These are phyloP conservation scores for Zaprionus bogoriensis DNA, from an alignment of 2,888 invertebrate species.

Conservation along the genomic window DNA sequence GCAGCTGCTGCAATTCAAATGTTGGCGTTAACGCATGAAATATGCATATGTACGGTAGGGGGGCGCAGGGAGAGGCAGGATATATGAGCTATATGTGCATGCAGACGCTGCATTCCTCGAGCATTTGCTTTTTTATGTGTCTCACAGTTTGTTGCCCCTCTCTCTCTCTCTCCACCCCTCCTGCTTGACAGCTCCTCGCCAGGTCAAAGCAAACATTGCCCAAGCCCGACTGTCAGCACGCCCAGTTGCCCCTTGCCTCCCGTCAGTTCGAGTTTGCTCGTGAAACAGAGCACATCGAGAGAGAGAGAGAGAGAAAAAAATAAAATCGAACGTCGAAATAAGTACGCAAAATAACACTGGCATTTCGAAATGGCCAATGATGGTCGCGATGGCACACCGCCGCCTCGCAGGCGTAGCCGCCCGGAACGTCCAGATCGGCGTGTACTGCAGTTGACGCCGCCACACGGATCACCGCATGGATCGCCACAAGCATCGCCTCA, in stretches of 20 bases:
- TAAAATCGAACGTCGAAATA: background rate
- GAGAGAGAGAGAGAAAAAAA: background rate
- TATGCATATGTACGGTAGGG: constrained; percentile 62
- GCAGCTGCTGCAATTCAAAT: constrained; percentile 67
- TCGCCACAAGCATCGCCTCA: no score
- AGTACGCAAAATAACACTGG: background rate
- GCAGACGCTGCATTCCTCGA: constrained; percentile 21
- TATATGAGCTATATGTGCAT: constrained; percentile 18
- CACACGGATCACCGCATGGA: background rate
- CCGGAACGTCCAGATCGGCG: background rate
- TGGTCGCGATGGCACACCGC: background rate
- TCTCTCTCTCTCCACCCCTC: no score
- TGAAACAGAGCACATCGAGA: constrained; percentile 2
- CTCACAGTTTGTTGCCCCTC: constrained; percentile 16
- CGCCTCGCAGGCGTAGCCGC: background rate
- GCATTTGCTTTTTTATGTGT: constrained; percentile 22
- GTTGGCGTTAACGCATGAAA: constrained; percentile 80
- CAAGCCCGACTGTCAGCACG: constrained; percentile 31
- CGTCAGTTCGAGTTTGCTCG: constrained; percentile 17
- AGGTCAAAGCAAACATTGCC: constrained; percentile 54
- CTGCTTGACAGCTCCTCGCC: constrained; percentile 10
- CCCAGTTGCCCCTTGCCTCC: background rate
- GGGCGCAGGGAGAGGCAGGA: constrained; percentile 18
- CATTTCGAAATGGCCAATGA: constrained; percentile 23
- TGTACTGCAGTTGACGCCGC: no score